phyloP scores from a whole-genome alignment of 2,888 invertebrate species.

The Hypomecis punctinalis region DNA sequence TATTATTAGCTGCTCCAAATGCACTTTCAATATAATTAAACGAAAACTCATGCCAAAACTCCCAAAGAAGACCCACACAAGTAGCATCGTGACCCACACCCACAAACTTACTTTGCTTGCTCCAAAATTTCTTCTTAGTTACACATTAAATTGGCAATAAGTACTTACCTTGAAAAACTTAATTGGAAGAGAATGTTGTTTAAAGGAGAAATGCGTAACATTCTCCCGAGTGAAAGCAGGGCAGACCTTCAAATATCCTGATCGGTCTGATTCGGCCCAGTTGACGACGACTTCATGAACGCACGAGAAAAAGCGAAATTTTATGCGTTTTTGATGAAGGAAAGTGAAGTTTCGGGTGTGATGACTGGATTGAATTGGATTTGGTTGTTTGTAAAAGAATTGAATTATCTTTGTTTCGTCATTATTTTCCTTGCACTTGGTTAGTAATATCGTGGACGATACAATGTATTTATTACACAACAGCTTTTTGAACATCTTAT shows the following conservation, averaged over 20 bases:
- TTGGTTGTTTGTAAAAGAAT: background rate
- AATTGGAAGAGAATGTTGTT: conserved; percentile 19
- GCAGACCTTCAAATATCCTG: conserved; percentile 10
- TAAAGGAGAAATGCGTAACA: conserved; percentile 13
- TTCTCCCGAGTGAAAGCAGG: conserved; percentile 19
- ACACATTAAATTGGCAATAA: conserved; percentile 12
- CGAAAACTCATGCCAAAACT: background rate
- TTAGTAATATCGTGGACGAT: too few species aligned
- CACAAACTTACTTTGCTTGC: background rate
- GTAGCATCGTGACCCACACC: background rate
- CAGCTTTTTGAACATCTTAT: too few species aligned
- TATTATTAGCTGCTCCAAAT: too few species aligned
- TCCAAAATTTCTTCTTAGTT: background rate
- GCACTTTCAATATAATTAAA: too few species aligned
- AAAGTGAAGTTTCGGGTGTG: conserved; percentile 3
- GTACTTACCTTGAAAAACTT: conserved; percentile 3
- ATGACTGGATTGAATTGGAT: background rate
- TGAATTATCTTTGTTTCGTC: background rate
- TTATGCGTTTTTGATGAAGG: conserved; percentile 8
- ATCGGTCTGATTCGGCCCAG: conserved; percentile 8
- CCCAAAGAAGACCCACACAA: background rate
- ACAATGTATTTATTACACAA: too few species aligned
- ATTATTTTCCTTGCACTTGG: background rate
- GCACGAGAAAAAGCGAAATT: conserved; percentile 1
- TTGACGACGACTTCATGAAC: background rate